These are phyloP conservation scores for Mythimna loreyi DNA, from an alignment of 2,888 invertebrate species.

Conservation along the genomic window DNA sequence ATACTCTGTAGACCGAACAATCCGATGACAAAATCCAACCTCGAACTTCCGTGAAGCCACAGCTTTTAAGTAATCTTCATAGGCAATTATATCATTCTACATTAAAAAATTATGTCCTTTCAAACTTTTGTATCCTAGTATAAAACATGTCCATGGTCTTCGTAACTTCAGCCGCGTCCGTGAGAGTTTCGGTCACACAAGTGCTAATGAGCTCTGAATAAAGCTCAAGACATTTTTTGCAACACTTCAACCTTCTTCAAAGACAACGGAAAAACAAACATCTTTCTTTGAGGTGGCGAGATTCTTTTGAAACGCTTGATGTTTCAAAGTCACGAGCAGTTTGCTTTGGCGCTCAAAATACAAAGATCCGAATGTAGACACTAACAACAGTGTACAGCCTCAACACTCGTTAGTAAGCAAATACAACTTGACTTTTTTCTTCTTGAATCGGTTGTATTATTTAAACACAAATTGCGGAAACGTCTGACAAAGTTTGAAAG, in stretches of 20 bases:
- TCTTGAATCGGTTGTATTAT: neutral
- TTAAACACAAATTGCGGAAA: neutral
- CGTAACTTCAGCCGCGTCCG: neutral
- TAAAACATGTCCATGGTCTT: neutral
- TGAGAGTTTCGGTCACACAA: neutral
- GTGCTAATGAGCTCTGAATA: constrained; percentile 2
- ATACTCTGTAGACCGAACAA: too few relatives aligned
- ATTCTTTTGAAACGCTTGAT: constrained; percentile 15
- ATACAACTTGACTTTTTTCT: neutral
- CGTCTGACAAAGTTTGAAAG: constrained; percentile 7
- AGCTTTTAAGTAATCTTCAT: too few relatives aligned
- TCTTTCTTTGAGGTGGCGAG: constrained; percentile 12
- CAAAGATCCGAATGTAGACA: neutral
- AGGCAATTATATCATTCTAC: too few relatives aligned
- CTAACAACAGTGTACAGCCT: neutral
- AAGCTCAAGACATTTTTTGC: neutral
- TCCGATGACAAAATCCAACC: too few relatives aligned
- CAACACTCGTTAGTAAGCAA: neutral
- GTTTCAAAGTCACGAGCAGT: constrained; percentile 1
- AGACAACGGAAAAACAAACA: constrained; percentile 18
- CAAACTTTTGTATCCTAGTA: too few relatives aligned
- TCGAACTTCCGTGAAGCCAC: too few relatives aligned
- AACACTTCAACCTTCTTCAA: constrained; percentile 22
- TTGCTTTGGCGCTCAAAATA: neutral
- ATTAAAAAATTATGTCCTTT: too few relatives aligned